Base-by-base conservation (phyloP, 2,113 vertebrate species). In the Chlorocebus sabaeus region DNA sequence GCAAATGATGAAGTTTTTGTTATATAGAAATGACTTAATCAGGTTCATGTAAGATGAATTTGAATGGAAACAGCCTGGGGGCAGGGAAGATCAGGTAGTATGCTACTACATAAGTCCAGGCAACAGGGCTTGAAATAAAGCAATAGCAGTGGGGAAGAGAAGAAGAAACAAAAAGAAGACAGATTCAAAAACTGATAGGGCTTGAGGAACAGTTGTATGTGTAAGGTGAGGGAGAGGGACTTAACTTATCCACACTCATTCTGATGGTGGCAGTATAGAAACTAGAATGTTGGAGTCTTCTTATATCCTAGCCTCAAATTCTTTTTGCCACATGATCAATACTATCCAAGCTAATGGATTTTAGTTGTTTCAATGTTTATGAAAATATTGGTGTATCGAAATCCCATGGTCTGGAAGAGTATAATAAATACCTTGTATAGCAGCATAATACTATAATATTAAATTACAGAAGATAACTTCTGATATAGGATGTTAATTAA, bases 401-500 rank as follows among this genome's bases (percentile, higher is more conserved):
- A 84, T 55, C 23, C 27, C 35, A 14, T 72, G 30, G 25, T 59
- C 35, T 70, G 83, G 48, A 80, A 67, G 35, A 85, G 23, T 48
- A 38, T 72, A 76, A 92, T 81, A 96, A 73, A 78, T 80, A 86
- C 20, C 8, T 89, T 61, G 27, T 45, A 80, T 55, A 57, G 40
- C 14, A 68, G 4, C 30, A 32, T 43, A 82, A 64, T 6, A 70
- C 8, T 68, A 20, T 55, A 76, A 89, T 93, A 61, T 90, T 90
- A 95, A 96, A 94, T 91, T 84, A 43, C 12, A 89, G 79, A 93
- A 55, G 55, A 23, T 78, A 80, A 30, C 73, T 95, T 93, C 81
- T 93, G 90, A 72, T 40, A 64, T 32, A 76, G 25, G 38, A 79
- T 96, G 93, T 96, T 97, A 96, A 95, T 96, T 98, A 94, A 80